Percentiles rank a stretch among this genome's conserved stretches.
These are phyloP conservation scores for Buceros bicornis DNA, from an alignment of 2,797 vertebrate species.

Conservation along the genomic window DNA sequence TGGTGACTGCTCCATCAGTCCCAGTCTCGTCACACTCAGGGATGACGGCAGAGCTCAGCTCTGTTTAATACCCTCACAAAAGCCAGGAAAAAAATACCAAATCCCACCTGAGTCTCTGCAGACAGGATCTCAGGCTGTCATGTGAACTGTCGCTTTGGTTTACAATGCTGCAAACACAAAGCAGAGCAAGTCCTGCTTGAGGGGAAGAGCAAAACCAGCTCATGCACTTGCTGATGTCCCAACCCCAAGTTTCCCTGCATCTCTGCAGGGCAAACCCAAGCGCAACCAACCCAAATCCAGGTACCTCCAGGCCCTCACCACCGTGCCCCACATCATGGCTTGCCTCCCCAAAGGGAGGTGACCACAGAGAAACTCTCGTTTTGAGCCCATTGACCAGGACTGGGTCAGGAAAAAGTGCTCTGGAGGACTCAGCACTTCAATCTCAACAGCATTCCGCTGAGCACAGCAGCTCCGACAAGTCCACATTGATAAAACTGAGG, in stretches of 20 bases:
- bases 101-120: not conserved
- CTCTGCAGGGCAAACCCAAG: not conserved
- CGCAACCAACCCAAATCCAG: accelerated
- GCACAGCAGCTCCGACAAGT: not conserved
- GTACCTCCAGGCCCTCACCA: not conserved
- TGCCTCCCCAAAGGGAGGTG: not conserved
- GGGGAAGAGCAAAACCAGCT: not conserved
- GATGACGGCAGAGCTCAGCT: not conserved
- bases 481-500: accelerated
- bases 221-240: not conserved
- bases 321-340: accelerated
- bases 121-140: not conserved
- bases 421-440: not conserved
- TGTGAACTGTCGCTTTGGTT: not conserved
- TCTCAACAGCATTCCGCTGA: not conserved
- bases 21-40: accelerated
- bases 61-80: not conserved
- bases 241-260: not conserved
- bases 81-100: not conserved
- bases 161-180: not conserved
- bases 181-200: not conserved
- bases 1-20: not conserved
- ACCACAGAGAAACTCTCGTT: not conserved
- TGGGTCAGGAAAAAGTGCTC: not conserved
- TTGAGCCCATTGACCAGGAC: not conserved